A percentile compares a stretch with the other conserved stretches of the same genome.
phyloP scores from a whole-genome alignment of 2,797 vertebrate genomes.

The Sebastes wilsoni region DNA sequence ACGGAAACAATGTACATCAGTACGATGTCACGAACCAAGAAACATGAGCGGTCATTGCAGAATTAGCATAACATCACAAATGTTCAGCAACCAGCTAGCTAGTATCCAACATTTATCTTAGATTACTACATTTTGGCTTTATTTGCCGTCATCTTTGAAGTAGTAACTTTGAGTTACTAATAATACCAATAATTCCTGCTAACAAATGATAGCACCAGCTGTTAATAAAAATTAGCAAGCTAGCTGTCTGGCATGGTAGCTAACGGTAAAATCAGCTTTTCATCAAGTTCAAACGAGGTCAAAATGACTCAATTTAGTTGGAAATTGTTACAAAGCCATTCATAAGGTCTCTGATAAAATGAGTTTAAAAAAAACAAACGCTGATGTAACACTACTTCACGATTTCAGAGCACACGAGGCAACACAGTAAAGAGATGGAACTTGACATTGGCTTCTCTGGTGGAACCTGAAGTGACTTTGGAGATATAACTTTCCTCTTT shows the following conservation, averaged over 20 bases:
- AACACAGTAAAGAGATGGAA: neutral
- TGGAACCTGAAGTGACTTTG: neutral
- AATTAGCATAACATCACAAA: too few relatives aligned
- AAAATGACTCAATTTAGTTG: neutral
- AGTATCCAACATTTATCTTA: neutral
- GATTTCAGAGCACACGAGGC: neutral
- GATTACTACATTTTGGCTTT: neutral
- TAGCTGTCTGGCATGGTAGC: neutral
- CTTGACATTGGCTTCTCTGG: neutral
- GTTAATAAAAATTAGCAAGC: neutral
- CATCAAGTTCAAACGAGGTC: neutral
- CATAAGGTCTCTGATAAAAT: neutral
- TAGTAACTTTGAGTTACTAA: neutral
- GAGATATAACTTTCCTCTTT: neutral
- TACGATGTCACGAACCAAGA: too few relatives aligned
- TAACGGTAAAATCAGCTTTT: neutral
- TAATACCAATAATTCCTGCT: neutral
- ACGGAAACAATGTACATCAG: too few relatives aligned
- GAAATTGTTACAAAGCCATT: neutral
- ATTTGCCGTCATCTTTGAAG: neutral
- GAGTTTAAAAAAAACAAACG: neutral
- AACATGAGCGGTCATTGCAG: too few relatives aligned
- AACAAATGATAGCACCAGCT: neutral
- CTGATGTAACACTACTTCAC: neutral
- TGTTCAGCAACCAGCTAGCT: too few relatives aligned